Evolutionary conservation across 35 echinoderm and acorn worm species (phyloP).

Genomic region (Strongylocentrotus purpuratus): DNA sequence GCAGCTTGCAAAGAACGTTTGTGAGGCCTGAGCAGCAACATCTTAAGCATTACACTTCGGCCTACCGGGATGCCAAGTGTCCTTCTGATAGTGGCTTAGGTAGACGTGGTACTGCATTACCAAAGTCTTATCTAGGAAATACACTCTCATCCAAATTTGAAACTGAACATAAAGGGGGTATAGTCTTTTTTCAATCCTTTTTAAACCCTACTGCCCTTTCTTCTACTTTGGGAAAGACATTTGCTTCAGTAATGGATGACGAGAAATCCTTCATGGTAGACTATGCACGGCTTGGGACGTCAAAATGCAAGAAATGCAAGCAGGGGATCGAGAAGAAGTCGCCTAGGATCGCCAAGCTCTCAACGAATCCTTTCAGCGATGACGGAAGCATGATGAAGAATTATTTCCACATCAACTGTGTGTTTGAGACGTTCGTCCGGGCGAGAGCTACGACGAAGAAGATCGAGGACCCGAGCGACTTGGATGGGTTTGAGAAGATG

Average conservation of each 20-base stretch:
- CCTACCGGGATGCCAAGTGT: not conserved
- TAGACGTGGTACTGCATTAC: not conserved
- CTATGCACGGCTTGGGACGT: conserved; percentile 93
- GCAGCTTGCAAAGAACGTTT: not conserved
- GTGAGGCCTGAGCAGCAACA: not conserved
- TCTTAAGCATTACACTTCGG: not conserved
- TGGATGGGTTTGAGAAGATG: conserved; percentile 89
- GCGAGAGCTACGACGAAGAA: conserved; percentile 94
- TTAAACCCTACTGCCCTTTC: not conserved
- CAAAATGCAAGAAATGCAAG: conserved; percentile 99
- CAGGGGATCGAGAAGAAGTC: conserved; percentile 94
- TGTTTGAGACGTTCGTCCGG: conserved; percentile 88
- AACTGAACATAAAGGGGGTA: not conserved
- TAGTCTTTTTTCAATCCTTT: not conserved
- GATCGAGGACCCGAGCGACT: conserved; percentile 89
- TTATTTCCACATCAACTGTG: conserved; percentile 86
- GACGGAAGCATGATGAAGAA: conserved; percentile 95
- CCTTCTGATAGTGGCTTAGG: not conserved
- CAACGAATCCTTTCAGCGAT: conserved; percentile 90
- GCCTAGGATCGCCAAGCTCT: conserved; percentile 88
- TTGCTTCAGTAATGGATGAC: conserved; percentile 66
- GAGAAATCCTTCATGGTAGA: conserved; percentile 78
- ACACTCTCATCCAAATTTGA: not conserved
- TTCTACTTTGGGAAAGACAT: not conserved
- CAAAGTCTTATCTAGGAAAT: not conserved